Evolutionary conservation across 2,797 vertebrate species (phyloP).

Genomic region (Calcarius lapponicus): DNA sequence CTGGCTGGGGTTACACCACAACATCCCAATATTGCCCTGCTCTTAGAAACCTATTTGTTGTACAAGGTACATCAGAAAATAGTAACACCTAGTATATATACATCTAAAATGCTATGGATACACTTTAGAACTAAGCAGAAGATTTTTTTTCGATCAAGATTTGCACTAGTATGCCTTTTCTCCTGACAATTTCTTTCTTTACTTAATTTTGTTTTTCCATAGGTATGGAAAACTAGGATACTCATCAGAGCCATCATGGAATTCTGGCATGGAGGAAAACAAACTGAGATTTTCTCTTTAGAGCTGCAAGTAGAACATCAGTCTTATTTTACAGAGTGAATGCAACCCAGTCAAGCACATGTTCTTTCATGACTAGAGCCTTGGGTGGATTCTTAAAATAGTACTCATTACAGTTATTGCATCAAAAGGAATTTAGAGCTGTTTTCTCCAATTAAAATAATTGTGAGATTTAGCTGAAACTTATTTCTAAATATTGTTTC

Average conservation of each 20-base stretch:
- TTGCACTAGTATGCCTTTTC: neutral
- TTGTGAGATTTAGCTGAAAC: neutral
- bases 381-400: slow-evolving; percentile 36
- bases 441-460: slow-evolving; percentile 3
- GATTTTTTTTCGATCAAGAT: neutral
- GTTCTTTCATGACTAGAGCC: slow-evolving; percentile 21
- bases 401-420: neutral
- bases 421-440: neutral
- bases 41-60: neutral
- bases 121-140: neutral
- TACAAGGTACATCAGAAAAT: neutral
- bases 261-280: neutral
- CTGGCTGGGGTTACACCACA: neutral
- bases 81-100: neutral
- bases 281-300: neutral
- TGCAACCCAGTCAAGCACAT: neutral
- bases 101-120: neutral
- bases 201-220: neutral
- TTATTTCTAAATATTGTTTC: neutral
- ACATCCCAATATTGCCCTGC: neutral
- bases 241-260: neutral
- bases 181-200: neutral
- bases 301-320: neutral
- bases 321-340: neutral
- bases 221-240: neutral